Evolutionary conservation across 1,140 invertebrate species (phyloP).

Genomic region (Eciton burchellii): DNA sequence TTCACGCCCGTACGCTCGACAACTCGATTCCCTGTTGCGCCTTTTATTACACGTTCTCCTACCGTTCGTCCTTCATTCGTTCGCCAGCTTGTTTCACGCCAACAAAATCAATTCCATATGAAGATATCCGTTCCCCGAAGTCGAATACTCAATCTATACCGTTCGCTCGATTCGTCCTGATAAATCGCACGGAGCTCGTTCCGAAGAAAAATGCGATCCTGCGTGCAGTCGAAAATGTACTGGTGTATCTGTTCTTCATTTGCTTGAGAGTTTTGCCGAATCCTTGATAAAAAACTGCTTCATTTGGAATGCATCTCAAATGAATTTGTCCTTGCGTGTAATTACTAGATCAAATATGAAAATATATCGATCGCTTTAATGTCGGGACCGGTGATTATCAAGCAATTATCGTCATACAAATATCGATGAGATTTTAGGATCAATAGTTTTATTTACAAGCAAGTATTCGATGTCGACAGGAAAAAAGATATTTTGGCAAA

Average conservation of each 20-base stretch:
- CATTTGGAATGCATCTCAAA: neutral
- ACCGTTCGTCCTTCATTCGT: slow-evolving; percentile 23
- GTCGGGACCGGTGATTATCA: too few species aligned
- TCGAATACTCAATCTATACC: slow-evolving; percentile 34
- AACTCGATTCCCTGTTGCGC: slow-evolving; percentile 55
- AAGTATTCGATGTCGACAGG: neutral
- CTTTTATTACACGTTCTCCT: slow-evolving; percentile 49
- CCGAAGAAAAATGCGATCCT: slow-evolving; percentile 25
- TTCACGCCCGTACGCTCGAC: slow-evolving; percentile 21
- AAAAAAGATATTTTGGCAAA: neutral
- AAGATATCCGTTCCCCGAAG: slow-evolving; percentile 48
- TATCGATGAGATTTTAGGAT: too few species aligned
- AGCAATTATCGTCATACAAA: too few species aligned
- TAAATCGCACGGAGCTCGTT: slow-evolving; percentile 29
- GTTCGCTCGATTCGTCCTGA: slow-evolving; percentile 5
- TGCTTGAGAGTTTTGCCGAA: slow-evolving; percentile 10
- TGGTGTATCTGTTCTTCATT: slow-evolving; percentile 11
- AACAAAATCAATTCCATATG: slow-evolving; percentile 55
- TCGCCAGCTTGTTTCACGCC: slow-evolving; percentile 24
- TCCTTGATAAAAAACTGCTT: slow-evolving; percentile 22
- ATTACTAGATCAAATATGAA: neutral
- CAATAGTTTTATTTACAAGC: slow-evolving; percentile 2
- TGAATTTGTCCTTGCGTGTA: neutral
- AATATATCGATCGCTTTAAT: neutral
- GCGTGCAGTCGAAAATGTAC: slow-evolving; percentile 26